phyloP scores from a whole-genome alignment of 2,113 vertebrate species.

The Petroica traversi region DNA sequence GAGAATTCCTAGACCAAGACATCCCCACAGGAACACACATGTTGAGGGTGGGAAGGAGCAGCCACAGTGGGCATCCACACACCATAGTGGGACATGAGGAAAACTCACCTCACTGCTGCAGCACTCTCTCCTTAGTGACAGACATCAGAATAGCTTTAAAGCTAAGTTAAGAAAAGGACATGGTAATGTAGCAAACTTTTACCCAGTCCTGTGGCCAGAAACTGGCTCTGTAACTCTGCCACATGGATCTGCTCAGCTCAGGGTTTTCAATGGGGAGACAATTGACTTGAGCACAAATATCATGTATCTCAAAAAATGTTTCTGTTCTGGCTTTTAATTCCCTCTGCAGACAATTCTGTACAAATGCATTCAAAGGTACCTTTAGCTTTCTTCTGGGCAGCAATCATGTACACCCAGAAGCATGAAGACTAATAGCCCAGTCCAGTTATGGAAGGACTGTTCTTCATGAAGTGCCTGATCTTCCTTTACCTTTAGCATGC shows the following conservation, averaged over 20 bases:
- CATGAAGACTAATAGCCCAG: not conserved
- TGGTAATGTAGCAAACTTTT: not conserved
- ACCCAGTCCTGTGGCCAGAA: not conserved
- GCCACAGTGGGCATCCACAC: not conserved
- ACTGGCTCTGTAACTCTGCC: not conserved
- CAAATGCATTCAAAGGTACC: not conserved
- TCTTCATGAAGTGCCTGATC: not conserved
- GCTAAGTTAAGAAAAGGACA: not conserved
- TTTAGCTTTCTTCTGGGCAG: not conserved
- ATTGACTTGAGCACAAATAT: not conserved
- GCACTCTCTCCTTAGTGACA: not conserved
- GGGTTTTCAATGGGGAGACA: not conserved
- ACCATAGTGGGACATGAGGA: not conserved
- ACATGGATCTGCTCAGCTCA: not conserved
- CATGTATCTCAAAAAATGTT: not conserved
- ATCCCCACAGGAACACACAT: accelerated
- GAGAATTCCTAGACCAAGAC: not conserved
- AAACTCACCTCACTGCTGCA: not conserved
- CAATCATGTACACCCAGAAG: not conserved
- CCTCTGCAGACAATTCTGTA: not conserved
- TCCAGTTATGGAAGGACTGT: not conserved
- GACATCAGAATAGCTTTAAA: not conserved
- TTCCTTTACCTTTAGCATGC: not conserved
- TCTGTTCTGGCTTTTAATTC: not conserved
- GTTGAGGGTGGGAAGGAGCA: not conserved